Conservation (phyloP, 2,888 invertebrate genomes). For the Microplitis manilae region DNA sequence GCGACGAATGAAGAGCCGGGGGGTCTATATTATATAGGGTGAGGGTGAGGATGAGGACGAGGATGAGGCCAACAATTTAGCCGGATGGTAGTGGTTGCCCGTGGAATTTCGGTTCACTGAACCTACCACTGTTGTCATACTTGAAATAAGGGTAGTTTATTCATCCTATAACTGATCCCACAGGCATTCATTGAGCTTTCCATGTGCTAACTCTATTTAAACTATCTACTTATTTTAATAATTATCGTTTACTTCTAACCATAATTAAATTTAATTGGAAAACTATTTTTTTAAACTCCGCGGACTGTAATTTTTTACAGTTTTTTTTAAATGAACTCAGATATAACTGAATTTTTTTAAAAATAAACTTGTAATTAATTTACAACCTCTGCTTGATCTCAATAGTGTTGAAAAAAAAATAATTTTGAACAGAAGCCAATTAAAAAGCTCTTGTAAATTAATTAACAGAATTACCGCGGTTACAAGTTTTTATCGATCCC, state of each 20-base stretch:
- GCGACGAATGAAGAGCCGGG: neutral
- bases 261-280: too few relatives aligned
- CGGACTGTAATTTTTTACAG: too few relatives aligned
- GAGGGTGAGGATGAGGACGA: neutral
- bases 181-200: conserved; percentile 5
- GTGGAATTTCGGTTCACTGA: conserved; percentile 44
- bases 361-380: too few relatives aligned
- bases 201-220: neutral
- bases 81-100: conserved; percentile 41
- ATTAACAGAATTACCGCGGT: too few relatives aligned
- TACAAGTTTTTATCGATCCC: too few relatives aligned
- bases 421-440: too few relatives aligned
- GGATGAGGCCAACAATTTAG: conserved; percentile 33
- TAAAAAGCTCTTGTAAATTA: too few relatives aligned
- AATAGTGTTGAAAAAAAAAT: too few relatives aligned
- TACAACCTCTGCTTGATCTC: too few relatives aligned
- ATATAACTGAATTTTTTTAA: too few relatives aligned
- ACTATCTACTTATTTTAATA: neutral
- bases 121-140: conserved; percentile 39
- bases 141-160: conserved; percentile 40
- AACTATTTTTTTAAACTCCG: too few relatives aligned
- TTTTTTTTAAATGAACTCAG: too few relatives aligned
- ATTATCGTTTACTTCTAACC: neutral
- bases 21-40: neutral
- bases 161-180: conserved; percentile 27